Percentiles rank a stretch among this genome's conserved stretches.
These are phyloP conservation scores for Halictus quadricinctus DNA, from an alignment of 2,888 invertebrate species.

Conservation along the genomic window DNA sequence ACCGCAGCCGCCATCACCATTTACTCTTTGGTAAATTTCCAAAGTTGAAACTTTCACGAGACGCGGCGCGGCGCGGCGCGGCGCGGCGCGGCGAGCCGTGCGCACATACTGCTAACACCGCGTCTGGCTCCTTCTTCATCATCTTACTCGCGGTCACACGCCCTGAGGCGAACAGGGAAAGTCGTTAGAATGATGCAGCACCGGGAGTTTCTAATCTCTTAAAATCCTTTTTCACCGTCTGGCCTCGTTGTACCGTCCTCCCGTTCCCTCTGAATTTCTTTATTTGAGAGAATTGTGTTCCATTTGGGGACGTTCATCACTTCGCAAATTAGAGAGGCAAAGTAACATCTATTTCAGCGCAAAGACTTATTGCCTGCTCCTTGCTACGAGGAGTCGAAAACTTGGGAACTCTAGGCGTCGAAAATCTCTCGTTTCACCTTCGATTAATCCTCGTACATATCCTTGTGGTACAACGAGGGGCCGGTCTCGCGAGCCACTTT, in stretches of 20 bases:
- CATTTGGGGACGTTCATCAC: not conserved
- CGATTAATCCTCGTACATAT: not conserved
- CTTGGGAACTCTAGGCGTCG: not conserved
- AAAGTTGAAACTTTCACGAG: conserved; percentile 69
- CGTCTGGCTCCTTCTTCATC: conserved; percentile 42
- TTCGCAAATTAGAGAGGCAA: not conserved
- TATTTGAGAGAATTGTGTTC: not conserved
- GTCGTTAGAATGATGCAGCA: conserved; percentile 54
- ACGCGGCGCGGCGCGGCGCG: conserved; percentile 28
- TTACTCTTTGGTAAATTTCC: conserved; percentile 73
- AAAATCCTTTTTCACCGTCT: conserved; percentile 46
- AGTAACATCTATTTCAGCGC: not conserved
- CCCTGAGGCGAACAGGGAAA: conserved; percentile 33
- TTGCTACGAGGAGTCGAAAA: not conserved
- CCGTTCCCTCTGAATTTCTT: not conserved
- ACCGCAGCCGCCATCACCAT: conserved; percentile 59
- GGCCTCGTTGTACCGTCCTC: conserved; percentile 5
- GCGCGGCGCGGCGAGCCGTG: conserved; percentile 26
- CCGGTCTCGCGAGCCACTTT: not conserved
- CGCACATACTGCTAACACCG: not conserved
- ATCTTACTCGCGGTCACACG: conserved; percentile 44
- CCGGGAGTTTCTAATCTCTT: conserved; percentile 59
- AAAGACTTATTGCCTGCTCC: not conserved
- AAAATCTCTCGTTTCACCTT: not conserved
- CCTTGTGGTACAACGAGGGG: not conserved